These are phyloP conservation scores for Acanthaster planci DNA, from an alignment of 35 echinoderm and acorn worm genomes.

Conservation along the genomic window DNA sequence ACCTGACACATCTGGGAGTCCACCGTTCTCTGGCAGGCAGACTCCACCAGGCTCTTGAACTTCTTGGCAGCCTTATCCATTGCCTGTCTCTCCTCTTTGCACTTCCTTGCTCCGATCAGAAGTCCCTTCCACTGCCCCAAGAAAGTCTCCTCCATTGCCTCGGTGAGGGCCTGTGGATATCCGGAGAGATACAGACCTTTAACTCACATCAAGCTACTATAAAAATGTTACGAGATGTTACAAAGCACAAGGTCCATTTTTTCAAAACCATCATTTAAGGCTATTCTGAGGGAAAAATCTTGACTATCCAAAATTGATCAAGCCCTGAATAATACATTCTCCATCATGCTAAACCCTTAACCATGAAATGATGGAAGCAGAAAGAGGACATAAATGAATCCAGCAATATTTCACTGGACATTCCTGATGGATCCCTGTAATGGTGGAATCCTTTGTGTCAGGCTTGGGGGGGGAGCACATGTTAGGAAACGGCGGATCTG, in stretches of 20 bases:
- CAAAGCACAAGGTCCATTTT: neutral
- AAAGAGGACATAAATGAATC: no score
- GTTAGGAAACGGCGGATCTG: no score
- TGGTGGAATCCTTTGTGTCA: no score
- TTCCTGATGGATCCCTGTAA: no score
- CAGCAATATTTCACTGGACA: no score
- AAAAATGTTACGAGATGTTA: neutral
- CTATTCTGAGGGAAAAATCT: neutral
- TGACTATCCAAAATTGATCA: no score
- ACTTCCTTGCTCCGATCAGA: conserved; percentile 45
- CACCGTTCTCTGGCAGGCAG: conserved; percentile 1
- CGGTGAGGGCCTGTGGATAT: conserved; percentile 54
- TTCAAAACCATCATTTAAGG: neutral
- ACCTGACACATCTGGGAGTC: conserved; percentile 55
- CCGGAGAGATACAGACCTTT: neutral
- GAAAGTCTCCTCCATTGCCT: conserved; percentile 70
- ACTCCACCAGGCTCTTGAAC: conserved; percentile 4
- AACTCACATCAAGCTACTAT: conserved; percentile 4
- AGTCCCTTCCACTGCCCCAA: conserved; percentile 88
- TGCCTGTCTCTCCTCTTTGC: conserved; percentile 5
- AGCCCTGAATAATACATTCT: no score
- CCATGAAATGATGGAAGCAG: no score
- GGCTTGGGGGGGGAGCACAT: no score
- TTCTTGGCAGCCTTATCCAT: conserved; percentile 20
- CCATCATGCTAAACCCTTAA: no score